A percentile compares a stretch with the other conserved stretches of the same genome.
Evolutionary conservation across 2,113 vertebrate species (phyloP).

Genomic region (Ageneiosus marmoratus): DNA sequence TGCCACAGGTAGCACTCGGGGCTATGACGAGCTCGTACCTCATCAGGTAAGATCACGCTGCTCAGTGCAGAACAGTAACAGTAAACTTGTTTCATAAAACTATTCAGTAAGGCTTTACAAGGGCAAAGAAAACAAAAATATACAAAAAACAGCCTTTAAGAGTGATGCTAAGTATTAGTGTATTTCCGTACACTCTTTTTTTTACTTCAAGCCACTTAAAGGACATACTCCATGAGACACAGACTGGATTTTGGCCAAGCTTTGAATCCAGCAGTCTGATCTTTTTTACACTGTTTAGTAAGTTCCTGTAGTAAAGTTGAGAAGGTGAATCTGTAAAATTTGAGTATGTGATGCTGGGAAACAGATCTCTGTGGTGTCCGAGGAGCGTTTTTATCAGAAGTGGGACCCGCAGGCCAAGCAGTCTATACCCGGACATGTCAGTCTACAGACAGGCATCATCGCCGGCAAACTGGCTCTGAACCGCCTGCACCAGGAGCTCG

Average conservation of each 20-base stretch:
- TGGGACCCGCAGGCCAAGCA: constrained; percentile 80
- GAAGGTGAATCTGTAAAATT: neutral
- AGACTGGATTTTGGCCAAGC: neutral
- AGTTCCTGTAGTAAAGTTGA: neutral
- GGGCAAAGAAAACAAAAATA: neutral
- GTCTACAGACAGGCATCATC: constrained; percentile 84
- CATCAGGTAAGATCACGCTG: constrained; percentile 80
- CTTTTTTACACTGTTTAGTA: neutral
- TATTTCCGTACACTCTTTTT: neutral
- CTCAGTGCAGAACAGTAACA: neutral
- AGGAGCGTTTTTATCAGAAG: constrained; percentile 90
- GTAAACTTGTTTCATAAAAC: neutral
- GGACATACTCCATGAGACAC: too few relatives aligned
- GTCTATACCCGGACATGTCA: constrained; percentile 73
- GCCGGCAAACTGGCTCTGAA: constrained; percentile 89
- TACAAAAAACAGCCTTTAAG: neutral
- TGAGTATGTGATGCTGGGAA: neutral
- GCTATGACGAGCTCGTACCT: constrained; percentile 94
- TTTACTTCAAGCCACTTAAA: neutral
- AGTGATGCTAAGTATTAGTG: neutral
- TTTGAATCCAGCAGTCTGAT: neutral
- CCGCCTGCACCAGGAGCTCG: constrained; percentile 90
- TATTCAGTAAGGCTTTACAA: neutral
- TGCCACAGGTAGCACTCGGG: constrained; percentile 91
- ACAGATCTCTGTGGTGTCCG: constrained; percentile 93